These are phyloP conservation scores for Magallana ariakensis DNA, from an alignment of 1,140 invertebrate species.

Conservation along the genomic window DNA sequence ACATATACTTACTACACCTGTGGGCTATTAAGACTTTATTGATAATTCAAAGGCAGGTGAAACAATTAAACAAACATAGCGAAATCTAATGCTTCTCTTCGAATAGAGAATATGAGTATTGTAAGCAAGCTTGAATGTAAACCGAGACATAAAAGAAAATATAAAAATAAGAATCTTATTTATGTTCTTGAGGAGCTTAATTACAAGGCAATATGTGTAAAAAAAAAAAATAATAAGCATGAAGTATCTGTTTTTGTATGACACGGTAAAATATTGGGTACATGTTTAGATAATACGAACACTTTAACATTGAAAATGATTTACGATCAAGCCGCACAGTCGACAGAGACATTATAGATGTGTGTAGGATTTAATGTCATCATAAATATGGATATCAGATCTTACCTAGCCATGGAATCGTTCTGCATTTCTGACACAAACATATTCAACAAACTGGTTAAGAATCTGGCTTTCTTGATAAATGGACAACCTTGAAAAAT, in stretches of 20 bases:
- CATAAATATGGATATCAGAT: constrained; percentile 1
- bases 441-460: constrained; percentile 21
- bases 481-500: constrained; percentile 32
- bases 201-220: too few relatives aligned
- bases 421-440: constrained; percentile 26
- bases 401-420: constrained; percentile 9
- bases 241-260: too few relatives aligned
- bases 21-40: constrained; percentile 8
- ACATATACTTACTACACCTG: constrained; percentile 28
- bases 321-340: too few relatives aligned
- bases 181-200: too few relatives aligned
- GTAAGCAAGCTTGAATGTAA: neutral
- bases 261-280: too few relatives aligned
- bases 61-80: constrained; percentile 13
- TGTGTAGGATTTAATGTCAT: constrained; percentile 11
- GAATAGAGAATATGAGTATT: neutral
- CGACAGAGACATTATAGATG: neutral
- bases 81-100: constrained; percentile 8
- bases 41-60: constrained; percentile 35
- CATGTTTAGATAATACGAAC: too few relatives aligned
- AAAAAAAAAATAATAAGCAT: too few relatives aligned
- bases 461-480: constrained; percentile 1
- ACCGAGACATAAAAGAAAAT: neutral
- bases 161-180: too few relatives aligned
- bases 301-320: too few relatives aligned